Evolutionary conservation across 1,140 invertebrate genomes (phyloP), one percentile per base, ranked within the genome.

Genomic region (Diorhabda sublineata): DNA sequence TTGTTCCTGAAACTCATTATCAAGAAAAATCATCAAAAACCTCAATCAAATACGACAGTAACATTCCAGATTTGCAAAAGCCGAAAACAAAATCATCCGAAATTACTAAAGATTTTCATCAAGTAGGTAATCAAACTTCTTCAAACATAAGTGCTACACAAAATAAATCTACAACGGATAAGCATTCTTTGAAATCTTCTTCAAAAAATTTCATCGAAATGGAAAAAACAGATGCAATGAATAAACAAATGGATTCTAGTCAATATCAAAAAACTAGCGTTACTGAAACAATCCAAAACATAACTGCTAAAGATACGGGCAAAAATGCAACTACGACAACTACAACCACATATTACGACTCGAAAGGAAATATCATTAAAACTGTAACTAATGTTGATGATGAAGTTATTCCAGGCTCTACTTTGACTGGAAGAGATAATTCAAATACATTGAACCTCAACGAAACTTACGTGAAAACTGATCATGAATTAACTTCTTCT

Each of bases 1-100:
- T 85, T 8, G 80, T 82, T 61, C 84, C 85, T 4, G 78, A 86
- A 75, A 80, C 83, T 65, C 84, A 86, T 74, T 86, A 85, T 72
- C 76, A 80, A 8, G 80, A 84, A 71, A 83, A 84, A 74, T 81
- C 83, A 47, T 81, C 83, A 41, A 83, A 85, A 66, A 84, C 83
- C 70, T 81, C 82, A 73, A 82, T 83, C 59, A 80, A 80, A 69
- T 87, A 85, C 75, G 85, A 86, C 74, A 83, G 83, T 42, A 82
- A 82, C 8, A 82, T 83, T 79, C 82, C 84, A 61, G 84, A 84
- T 71, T 67, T 78, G 8, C 60, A 52, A 47, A 58, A 74, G 45
- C 77, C 79, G 0, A 78, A 79, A 70, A 76, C 70, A 5, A 67
- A 71, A 62, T 68, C 60, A 2, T 74, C 74, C 2, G 75, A 80